These are phyloP conservation scores for Papilio helenus DNA, from an alignment of 1,140 invertebrate genomes.

Conservation along the genomic window DNA sequence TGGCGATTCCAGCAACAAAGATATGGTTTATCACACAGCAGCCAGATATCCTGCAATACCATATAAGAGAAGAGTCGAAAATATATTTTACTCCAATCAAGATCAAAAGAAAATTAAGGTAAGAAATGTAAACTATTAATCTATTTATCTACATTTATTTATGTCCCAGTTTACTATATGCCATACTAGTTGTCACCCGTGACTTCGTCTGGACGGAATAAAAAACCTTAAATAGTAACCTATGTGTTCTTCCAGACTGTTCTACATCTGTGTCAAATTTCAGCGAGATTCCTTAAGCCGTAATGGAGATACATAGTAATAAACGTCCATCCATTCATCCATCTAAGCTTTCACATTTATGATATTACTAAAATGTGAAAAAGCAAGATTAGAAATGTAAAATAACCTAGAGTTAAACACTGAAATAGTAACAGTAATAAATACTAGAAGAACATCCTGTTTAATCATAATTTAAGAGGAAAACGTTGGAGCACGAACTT, in stretches of 20 bases:
- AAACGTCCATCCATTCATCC: too few species aligned
- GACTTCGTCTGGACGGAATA: too few species aligned
- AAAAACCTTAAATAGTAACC: too few species aligned
- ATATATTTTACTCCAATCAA: slow-evolving; percentile 51
- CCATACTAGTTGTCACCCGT: background rate
- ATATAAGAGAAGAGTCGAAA: slow-evolving; percentile 49
- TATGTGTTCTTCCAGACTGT: too few species aligned
- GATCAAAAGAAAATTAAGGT: slow-evolving; percentile 53
- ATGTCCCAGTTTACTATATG: background rate
- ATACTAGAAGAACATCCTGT: background rate
- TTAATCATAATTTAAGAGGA: slow-evolving; percentile 7
- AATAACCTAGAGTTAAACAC: background rate
- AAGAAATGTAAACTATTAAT: slow-evolving; percentile 40
- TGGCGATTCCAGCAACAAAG: slow-evolving; percentile 49
- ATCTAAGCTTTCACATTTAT: too few species aligned
- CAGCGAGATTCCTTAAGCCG: too few species aligned
- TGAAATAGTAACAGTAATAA: background rate
- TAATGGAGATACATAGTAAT: too few species aligned
- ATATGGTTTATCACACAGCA: slow-evolving; percentile 49
- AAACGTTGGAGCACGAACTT: background rate
- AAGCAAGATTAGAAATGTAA: too few species aligned
- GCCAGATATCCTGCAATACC: slow-evolving; percentile 51
- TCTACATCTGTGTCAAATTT: too few species aligned
- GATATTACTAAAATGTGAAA: too few species aligned
- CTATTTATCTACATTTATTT: background rate